Base-by-base conservation (phyloP, 2,888 invertebrate species). In the Willowsia nigromaculata region DNA sequence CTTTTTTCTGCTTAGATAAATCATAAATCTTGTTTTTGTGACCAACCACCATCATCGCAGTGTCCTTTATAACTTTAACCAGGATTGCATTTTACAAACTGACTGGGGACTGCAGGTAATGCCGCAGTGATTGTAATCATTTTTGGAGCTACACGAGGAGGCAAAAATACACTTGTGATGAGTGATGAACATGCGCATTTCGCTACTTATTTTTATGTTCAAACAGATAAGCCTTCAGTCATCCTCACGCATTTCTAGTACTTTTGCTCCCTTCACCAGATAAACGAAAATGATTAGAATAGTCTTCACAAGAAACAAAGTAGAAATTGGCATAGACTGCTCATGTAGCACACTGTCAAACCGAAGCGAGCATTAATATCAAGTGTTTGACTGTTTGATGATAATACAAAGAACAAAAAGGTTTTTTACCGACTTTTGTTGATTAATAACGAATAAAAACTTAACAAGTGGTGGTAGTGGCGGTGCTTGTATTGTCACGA, bases 21-120 rank as follows among this genome's bases (percentile, higher is more conserved):
- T 71, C 47, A 85, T 74, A 74, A 85, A 71, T 83, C 47, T 56
- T 71, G 40, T 74, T 37, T 71, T 84, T 84, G 71, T 71, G 71
- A 56, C 84, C 40, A 74, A 74, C 47, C 15, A 74, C 47, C 15
- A 50, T 15, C 47, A 37, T 3, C 30, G n/a, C 1, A 15, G n/a
- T 59, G 30, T 65, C 40, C 47, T 43, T 62, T 47, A n/a, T 65
- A 37, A 62, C 0, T 33, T 50, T 47, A 43, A n/a, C 25, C 27
- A 11, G 62, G 62, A 40, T 37, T 30, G 7, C 40, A 25, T 25
- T 80, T 1, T 47, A 15, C 30, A 53, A 37, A n/a, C 56, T 40
- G 18, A 18, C 56, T 47, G 25, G 25, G 15, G 6, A 0, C 15
- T 15, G 56, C 56, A 59, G 56, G 25, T 22, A 53, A 56, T 50